Conservation (phyloP, 2,797 vertebrate species). For the Onychomys torridus region DNA sequence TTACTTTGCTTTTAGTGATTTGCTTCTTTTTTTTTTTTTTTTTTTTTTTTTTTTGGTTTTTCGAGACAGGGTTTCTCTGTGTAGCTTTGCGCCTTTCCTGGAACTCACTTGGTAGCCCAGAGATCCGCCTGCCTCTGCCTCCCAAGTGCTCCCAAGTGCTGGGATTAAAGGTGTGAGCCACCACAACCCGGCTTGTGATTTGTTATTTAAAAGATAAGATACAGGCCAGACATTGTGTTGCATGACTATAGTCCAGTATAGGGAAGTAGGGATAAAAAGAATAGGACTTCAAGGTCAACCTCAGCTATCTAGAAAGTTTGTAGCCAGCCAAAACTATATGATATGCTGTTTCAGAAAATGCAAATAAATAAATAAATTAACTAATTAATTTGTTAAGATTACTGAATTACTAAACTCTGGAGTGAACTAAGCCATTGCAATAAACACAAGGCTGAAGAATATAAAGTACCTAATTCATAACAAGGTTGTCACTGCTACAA, state of each 20-base stretch:
- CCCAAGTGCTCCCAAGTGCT: too few species aligned
- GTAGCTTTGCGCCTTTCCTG: too few species aligned
- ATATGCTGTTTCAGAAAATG: neutral
- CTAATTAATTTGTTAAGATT: slow-evolving; percentile 51
- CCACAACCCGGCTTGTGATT: too few species aligned
- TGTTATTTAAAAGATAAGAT: neutral
- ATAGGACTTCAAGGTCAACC: neutral
- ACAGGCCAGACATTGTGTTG: neutral
- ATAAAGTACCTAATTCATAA: neutral
- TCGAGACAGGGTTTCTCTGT: too few species aligned
- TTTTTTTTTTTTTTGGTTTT: too few species aligned
- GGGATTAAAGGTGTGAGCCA: too few species aligned
- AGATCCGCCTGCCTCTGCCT: too few species aligned
- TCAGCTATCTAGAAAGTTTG: neutral
- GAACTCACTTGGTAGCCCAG: too few species aligned
- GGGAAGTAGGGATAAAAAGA: neutral
- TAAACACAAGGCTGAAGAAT: neutral
- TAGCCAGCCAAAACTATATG: neutral
- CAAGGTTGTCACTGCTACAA: neutral
- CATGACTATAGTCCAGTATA: neutral
- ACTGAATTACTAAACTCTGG: neutral
- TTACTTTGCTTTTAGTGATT: slow-evolving; percentile 31
- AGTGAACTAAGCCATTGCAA: neutral
- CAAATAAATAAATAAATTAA: neutral
- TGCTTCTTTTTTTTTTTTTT: too few species aligned